Evolutionary conservation across 2,113 vertebrate species (phyloP).

Genomic region (Acanthisitta chloris): DNA sequence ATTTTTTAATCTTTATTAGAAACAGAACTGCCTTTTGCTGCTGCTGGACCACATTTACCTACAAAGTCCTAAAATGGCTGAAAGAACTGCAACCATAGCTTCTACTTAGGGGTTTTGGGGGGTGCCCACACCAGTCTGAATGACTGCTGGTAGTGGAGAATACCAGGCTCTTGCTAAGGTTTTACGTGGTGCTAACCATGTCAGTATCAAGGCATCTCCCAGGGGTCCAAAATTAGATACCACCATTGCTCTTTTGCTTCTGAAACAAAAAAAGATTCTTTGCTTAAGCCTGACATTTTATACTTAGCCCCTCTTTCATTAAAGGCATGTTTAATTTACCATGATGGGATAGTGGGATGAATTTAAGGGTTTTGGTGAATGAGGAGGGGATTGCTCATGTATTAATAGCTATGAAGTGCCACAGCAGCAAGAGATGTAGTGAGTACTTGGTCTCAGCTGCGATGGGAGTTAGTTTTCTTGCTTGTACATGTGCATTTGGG

Average conservation of each 20-base stretch:
- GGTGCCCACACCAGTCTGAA: slow-evolving; percentile 23
- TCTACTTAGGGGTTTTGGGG: slow-evolving; percentile 35
- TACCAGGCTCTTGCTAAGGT: background rate
- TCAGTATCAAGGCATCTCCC: background rate
- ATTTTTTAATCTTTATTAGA: slow-evolving; percentile 71
- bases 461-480: background rate
- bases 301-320: background rate
- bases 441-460: fast-evolving
- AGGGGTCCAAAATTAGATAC: slow-evolving; percentile 21
- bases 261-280: background rate
- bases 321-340: background rate
- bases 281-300: background rate
- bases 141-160: background rate
- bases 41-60: slow-evolving; percentile 45
- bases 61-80: slow-evolving; percentile 12
- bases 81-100: background rate
- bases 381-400: background rate
- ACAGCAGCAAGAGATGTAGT: background rate
- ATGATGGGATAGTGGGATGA: background rate
- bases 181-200: slow-evolving; percentile 1
- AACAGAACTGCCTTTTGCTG: slow-evolving; percentile 48
- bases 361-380: background rate
- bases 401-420: background rate
- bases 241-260: background rate
- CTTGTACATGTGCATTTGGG: background rate